Evolutionary conservation across 2,113 vertebrate species (phyloP), one percentile per base, ranked within the genome.

Genomic region (Chloropsis cyanopogon): DNA sequence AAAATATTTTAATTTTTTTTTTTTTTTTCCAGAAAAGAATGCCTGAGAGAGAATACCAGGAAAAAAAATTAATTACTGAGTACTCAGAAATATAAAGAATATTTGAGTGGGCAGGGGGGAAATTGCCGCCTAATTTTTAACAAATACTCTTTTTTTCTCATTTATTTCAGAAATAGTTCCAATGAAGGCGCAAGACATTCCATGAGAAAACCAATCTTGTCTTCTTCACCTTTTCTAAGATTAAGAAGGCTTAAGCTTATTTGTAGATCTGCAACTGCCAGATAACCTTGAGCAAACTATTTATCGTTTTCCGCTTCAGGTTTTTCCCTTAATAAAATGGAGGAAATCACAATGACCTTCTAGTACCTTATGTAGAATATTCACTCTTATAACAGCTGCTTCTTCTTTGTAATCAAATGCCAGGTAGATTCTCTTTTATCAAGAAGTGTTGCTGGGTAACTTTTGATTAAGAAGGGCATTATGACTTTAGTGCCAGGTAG

Each of bases 141-240:
- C 1, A 56, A 70, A 56, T 57, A 29, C 1, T 15, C 11, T 17
- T 44, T 71, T 39, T 33, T 37, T 19, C 41, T 60, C 22, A 56
- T 77, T 70, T 63, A 33, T 71, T 77, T 72, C 29, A 72, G 72
- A 15, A 83, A 68, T 72, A 68, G 8, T 68, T 81, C 6, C 7
- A 80, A 35, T 54, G 49, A 95, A 80, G 33, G 6, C 44, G 15
- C 19, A 59, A 94, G 37, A 59, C 11, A 63, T 64, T 81, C 25
- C 18, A 28, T 29, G 63, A 57, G 31, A 47, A 88, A 88, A 71
- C 14, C 22, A 83, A 42, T 89, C 24, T 61, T 68, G 22, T 64
- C 66, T 69, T 77, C 84, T 63, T 91, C 52, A 66, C 12, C 47
- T 96, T 76, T 82, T 77, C 44, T 86, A 50, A 49, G n/a, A 86